Evolutionary conservation across 2,888 invertebrate species (phyloP), one percentile per base, ranked within the genome.

Genomic region (Patella caerulea): DNA sequence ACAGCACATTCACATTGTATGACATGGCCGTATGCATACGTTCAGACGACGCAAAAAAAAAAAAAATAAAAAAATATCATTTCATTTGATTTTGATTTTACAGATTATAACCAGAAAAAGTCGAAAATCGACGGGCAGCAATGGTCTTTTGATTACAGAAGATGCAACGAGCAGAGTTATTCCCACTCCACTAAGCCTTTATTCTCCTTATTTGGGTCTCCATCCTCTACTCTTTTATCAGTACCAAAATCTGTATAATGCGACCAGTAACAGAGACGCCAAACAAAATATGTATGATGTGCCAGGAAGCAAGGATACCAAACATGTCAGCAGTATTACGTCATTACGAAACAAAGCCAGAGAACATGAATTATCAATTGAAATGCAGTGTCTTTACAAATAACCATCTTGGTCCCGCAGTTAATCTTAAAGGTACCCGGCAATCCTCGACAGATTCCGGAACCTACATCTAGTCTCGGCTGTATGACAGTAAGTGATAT

Each of bases 361-460:
- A 11, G 86, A 87, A 70, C 85, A 88, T 78, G 86, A 86, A 75
- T 85, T 86, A 1, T 85, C 86, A 0, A 71, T 87, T 59, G 87
- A 84, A 52, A 86, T 87, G 86, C 45, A 45, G 45, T 9, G 45
- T 45, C 45, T 45, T 45, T 45, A 45, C 45, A 45, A 45, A 45
- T 45, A 45, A 9, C 45, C 45, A 45, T 45, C 45, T 45, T 45
- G 45, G 9, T 45, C 45, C 45, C 7, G 9, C 45, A 45, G 45
- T 45, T 9, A 45, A 45, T 45, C 45, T 45, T 45, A 9, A 45
- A 45, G 45, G 45, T n/a, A n/a, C n/a, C n/a, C n/a, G n/a, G n/a
- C n/a, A n/a, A n/a, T n/a, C n/a, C n/a, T n/a, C n/a, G n/a, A n/a
- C n/a, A n/a, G n/a, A n/a, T n/a, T n/a, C n/a, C n/a, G n/a, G n/a